Percentiles rank a stretch among this genome's conserved stretches.
Evolutionary conservation across 2,888 invertebrate species (phyloP).

Genomic region (Drosophila kokeensis): DNA sequence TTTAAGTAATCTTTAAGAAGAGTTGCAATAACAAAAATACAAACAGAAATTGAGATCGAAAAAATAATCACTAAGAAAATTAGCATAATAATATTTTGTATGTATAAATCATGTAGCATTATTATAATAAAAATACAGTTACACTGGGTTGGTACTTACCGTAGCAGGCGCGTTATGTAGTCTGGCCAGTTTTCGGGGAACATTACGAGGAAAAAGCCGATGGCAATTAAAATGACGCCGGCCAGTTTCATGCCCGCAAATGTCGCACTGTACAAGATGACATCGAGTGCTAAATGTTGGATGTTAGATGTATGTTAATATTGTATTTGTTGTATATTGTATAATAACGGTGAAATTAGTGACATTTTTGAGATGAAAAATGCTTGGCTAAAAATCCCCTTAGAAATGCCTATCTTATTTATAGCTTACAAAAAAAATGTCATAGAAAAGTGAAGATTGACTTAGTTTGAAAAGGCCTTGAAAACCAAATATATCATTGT

Average conservation of each 20-base stretch:
- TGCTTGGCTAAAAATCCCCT: background rate
- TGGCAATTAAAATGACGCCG: conserved; percentile 95
- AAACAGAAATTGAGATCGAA: conserved; percentile 21
- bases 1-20: conserved; percentile 18
- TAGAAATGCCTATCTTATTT: background rate
- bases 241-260: conserved; percentile 98
- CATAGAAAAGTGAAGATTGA: background rate
- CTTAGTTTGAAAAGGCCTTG: background rate
- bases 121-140: conserved; percentile 26
- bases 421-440: background rate
- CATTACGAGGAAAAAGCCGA: conserved; percentile 97
- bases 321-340: background rate
- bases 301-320: conserved; percentile 3
- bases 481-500: background rate
- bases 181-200: conserved; percentile 98
- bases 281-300: conserved; percentile 90
- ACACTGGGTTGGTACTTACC: conserved; percentile 87
- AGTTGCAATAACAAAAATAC: conserved; percentile 39
- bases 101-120: conserved; percentile 34
- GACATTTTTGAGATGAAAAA: conserved; percentile 1
- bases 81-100: conserved; percentile 64
- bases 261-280: conserved; percentile 92
- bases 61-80: conserved; percentile 61
- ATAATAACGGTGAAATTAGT: conserved; percentile 1
- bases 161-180: conserved; percentile 94